Conservation (phyloP, 2,888 invertebrate genomes). For the Oscheius sp. region DNA sequence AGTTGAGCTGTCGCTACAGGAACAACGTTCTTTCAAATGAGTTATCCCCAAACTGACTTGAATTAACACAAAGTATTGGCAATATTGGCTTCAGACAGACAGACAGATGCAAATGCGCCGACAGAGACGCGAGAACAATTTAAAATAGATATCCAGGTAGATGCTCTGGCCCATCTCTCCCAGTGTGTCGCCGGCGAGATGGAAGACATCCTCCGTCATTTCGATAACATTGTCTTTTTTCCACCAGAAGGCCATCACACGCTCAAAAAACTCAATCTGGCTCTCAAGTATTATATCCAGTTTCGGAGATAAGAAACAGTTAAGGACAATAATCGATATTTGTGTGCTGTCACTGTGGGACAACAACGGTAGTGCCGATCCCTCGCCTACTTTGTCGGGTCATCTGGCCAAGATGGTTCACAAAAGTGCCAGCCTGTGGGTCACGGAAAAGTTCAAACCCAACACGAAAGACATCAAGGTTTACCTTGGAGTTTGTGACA, state of each 20-base stretch:
- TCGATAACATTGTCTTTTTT: constrained; percentile 26
- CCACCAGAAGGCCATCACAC: constrained; percentile 33
- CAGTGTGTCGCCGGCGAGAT: constrained; percentile 32
- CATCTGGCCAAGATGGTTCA: constrained; percentile 42
- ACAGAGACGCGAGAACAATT: not conserved
- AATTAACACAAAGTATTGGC: no score
- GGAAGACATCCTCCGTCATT: constrained; percentile 29
- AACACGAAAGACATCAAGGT: constrained; percentile 9
- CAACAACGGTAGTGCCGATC: constrained; percentile 35
- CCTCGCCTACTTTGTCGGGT: constrained; percentile 34
- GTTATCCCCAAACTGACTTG: no score
- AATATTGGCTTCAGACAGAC: no score
- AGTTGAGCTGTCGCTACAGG: no score
- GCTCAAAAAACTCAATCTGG: constrained; percentile 46
- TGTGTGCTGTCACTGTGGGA: constrained; percentile 53
- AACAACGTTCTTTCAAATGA: no score
- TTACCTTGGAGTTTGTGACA: not conserved
- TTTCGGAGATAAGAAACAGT: not conserved
- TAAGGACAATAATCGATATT: constrained; percentile 44
- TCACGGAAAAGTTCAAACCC: constrained; percentile 32
- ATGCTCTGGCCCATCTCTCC: constrained; percentile 25
- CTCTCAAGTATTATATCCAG: constrained; percentile 35
- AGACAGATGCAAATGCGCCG: no score
- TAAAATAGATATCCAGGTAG: not conserved
- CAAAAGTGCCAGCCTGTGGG: constrained; percentile 36